Evolutionary conservation across 2,888 invertebrate species (phyloP), one percentile per base, ranked within the genome.

Genomic region (Adineta ricciae): DNA sequence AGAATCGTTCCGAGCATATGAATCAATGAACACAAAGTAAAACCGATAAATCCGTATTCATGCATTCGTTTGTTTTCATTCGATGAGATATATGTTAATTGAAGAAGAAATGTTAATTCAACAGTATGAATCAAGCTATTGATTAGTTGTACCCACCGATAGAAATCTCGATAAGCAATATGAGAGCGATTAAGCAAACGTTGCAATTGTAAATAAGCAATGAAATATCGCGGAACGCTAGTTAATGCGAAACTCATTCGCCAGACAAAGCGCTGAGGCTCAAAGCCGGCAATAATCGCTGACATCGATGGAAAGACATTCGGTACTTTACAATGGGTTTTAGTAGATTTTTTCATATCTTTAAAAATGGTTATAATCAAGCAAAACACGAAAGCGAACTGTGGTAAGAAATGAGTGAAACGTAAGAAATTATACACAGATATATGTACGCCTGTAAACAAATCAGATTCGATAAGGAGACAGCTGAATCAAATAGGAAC

Each of bases 251-350:
- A 83, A 46, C 85, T 83, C 24, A 85, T 14, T 32, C 72, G 56
- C 85, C 85, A 85, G 32, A 85, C n/a, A 46, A 72, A 83, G 27
- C 50, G 83, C 56, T 85, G 85, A 16, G 85, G 85, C 64, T 64
- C 56, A 83, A 83, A 85, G 36, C 41, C 32, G 24, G 56, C 83
- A n/a, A 83, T 85, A 46, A 56, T 27, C n/a, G 85, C 83, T 7
- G 54, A 54, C n/a, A 85, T 85, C 19, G 85, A 85, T 50, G 85
- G 83, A 32, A 85, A 50, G 27, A 83, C n/a, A 52, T 85, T 83
- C 2, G 32, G 27, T 24, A 85, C 85, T 14, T 50, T n/a, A 83
- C 85, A 85, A 49, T 85, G 85, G 16, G 85, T 85, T 14, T 49
- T 9, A 49, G 83, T 85, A 19, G 85, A 32, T n/a, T 32, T 16